Evolutionary conservation across 2,888 invertebrate genomes (phyloP), one percentile per base, ranked within the genome.

Genomic region (Iselma pallidipennis): DNA sequence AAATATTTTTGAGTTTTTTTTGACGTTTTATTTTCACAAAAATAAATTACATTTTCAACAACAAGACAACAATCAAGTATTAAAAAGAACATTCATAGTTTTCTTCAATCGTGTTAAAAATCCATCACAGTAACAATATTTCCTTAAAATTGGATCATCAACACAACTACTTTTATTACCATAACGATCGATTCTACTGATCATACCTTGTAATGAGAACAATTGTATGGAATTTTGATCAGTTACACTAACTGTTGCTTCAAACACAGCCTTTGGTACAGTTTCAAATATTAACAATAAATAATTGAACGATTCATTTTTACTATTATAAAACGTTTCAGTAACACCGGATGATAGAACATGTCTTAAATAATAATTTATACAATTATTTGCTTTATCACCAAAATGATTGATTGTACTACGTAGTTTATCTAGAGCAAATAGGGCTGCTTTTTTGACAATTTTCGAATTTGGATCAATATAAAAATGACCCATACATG

Each of bases 241-340:
- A 5, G 69, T 65, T 49, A 84, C 79, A 10, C 83, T 79, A 1
- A 92, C 85, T 0, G 90, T 91, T 0, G 88, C 87, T 80, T 92
- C 91, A 72, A 89, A 91, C 21, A 86, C 81, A 1, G 85, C 86
- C 61, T 85, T 89, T 0, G 92, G 92, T 4, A 80, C 80, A 21
- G 90, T 86, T 53, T 86, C 84, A 62, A 92, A 85, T 59, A 88
- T 84, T 12, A 91, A 83, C 12, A 91, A 85, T 73, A 89, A 88
- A 72, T 86, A 83, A 2, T 71, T 75, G 61, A 79, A 76, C 14
- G 71, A 72, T 53, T 4, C 68, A 71, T 71, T 63, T 61, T 70
- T 69, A 59, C 67, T 37, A 63, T 67, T 62, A 19, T 65, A 56
- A 49, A 60, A 58, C 53, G 60, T 62, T 57, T 67, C 59, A 48